Base-by-base conservation (phyloP, 2,888 invertebrate genomes). In the Sarcophaga variegata region DNA sequence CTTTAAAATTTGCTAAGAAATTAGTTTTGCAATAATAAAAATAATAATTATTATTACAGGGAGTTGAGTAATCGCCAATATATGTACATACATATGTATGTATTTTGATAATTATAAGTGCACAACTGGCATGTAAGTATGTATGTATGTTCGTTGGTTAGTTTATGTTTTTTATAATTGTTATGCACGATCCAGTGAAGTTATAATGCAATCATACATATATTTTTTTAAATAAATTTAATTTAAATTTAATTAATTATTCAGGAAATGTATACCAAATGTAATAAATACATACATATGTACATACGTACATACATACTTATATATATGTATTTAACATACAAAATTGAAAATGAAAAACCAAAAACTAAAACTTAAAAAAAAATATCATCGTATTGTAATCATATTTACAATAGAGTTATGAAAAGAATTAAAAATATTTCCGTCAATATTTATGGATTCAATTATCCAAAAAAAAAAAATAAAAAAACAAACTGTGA, bases 161-260 rank as follows among this genome's bases (percentile, higher is more conserved):
- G 20, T 76, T 17, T 45, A 20, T 71, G 11, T 69, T 54, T 54
- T 54, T 54, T 12, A 14, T 49, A 54, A 54, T 54, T 54, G 54
- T 54, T 54, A 54, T 54, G 14, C 4, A 54, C 54, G 17, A 54
- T 54, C 17, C 8, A 20, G 37, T 12, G 67, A 12, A 60, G 70
- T 62, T 71, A 76, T 66, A 79, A 49, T 82, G 83, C 81, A 81
- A 81, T 47, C 72, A 69, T 83, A 83, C 22, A 69, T 83, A 83
- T n/a, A 60, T 69, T 60, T 72, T 67, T 83, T 60, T 27, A 64
- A 60, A 62, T 12, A 72, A 70, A 59, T 69, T 64, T 63, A 66
- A 75, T 83, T 87, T 84, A 63, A 82, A 87, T 82, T 87, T 67
- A 82, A 87, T 87, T 87, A 82, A 82, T 79, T 87, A 87, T 87